phyloP scores from a whole-genome alignment of 92 coral and sea anemone genomes.

The Chrysogorgia sp. region DNA sequence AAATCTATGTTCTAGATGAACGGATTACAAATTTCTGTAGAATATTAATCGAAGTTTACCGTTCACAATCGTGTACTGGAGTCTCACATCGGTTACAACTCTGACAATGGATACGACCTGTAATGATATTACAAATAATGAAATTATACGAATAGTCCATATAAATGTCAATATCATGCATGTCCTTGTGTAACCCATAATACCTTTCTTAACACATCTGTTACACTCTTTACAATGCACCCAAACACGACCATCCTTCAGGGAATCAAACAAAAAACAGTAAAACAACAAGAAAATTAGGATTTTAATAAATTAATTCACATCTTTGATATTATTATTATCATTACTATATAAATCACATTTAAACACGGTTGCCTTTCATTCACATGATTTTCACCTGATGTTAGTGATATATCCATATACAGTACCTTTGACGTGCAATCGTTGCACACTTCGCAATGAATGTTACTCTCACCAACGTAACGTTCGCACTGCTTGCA shows the following conservation, averaged over 20 bases:
- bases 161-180: not conserved
- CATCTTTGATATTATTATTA: no score
- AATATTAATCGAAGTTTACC: conserved; percentile 38
- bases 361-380: not conserved
- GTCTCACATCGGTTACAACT: conserved; percentile 81
- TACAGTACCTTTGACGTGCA: conserved; percentile 98
- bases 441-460: conserved; percentile 74
- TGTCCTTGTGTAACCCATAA: not conserved
- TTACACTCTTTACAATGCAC: conserved; percentile 79
- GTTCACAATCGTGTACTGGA: conserved; percentile 70
- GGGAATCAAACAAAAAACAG: not conserved
- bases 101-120: conserved; percentile 70
- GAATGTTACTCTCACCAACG: conserved; percentile 76
- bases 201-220: conserved; percentile 94
- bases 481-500: conserved; percentile 79
- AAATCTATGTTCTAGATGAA: not conserved
- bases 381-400: not conserved
- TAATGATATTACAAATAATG: not conserved
- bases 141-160: not conserved
- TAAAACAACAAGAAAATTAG: no score
- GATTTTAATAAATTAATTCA: not conserved
- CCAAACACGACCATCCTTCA: conserved; percentile 91
- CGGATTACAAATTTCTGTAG: no score
- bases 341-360: no score
- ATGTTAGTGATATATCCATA: not conserved